Evolutionary conservation across 2,888 invertebrate species (phyloP), one percentile per base, ranked within the genome.

Genomic region (Drosophila mimetica): DNA sequence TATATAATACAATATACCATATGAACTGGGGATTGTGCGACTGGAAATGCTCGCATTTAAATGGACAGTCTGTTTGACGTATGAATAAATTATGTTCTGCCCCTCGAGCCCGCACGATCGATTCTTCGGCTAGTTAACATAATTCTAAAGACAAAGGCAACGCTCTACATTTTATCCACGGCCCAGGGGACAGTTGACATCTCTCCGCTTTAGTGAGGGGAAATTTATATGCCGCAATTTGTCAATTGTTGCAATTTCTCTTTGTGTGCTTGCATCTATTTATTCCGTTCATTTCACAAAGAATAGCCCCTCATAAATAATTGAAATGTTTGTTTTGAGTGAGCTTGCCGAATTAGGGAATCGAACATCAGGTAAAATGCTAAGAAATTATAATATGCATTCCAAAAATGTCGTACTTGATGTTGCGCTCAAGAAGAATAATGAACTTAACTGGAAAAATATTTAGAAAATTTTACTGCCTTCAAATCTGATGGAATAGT

Each of bases 211-310:
- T 57, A 16, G 36, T 48, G 65, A n/a, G 48, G 22, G 20, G 22
- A 46, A 78, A 86, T 87, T 86, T 77, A 87, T 87, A 52, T 63
- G 54, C 57, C 54, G 32, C 76, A 86, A 84, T 84, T 84, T 87
- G 87, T 84, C 87, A 85, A 67, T 75, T 82, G 71, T 77, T 75
- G 74, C 80, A 74, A 77, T 74, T 63, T 53, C 34, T 14, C 28
- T n/a, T 59, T 51, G 58, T 30, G 16, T 11, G 39, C 44, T n/a
- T 46, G 57, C 46, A 66, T 48, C 47, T 32, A 57, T 46, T 57
- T 34, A 69, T 34, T 41, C 47, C 11, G 46, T 50, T 48, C 25
- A 9, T 16, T 16, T 44, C 28, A 4, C 64, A 22, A 34, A 44
- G 54, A 20, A 46, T 16, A 39, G 16, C 25, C 22, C 42, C 47